Evolutionary conservation across 1,140 invertebrate genomes (phyloP), one percentile per base, ranked within the genome.

Genomic region (Delia radicum): DNA sequence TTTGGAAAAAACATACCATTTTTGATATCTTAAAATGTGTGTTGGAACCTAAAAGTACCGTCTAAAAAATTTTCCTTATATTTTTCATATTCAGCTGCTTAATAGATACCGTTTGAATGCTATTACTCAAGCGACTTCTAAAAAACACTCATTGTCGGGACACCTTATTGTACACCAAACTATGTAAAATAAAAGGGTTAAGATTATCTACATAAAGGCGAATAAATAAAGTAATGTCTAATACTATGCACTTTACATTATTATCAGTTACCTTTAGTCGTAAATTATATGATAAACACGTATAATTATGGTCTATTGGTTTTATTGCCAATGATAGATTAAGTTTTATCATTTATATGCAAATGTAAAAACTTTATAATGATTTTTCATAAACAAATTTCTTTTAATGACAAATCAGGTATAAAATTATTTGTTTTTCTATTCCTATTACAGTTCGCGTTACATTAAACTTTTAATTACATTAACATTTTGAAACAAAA

Each of bases 341-440:
- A 55, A 55, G n/a, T 55, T 55, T 55, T 55, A 55, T 55, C 48
- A 55, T 55, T 55, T 55, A 55, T 55, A 55, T 55, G 48, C 48
- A 55, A 55, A 55, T 55, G 24, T 15, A 3, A 42, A 10, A 42
- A 42, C 37, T 42, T 42, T 42, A 42, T 42, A 42, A 42, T 42
- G 12, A 42, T 42, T 42, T 42, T 42, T 37, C 33, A 12, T 12
- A 10, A 37, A 37, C 15, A 5, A 37, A 8, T 10, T 37, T 37
- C 2, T 42, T 42, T 42, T 10, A 15, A 1, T 42, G 12, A 13
- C 37, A 42, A 42, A 42, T 42, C 37, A 42, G 37, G 37, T 42
- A 42, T 42, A 42, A 42, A 42, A 42, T 15, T 10, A 0, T 42
- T 42, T 13, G n/a, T 3, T 42, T 42, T 42, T 42, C 31, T 15